Percentiles rank a stretch among this genome's conserved stretches.
These are phyloP conservation scores for Pandemis heparana DNA, from an alignment of 2,888 invertebrate species.

Conservation along the genomic window DNA sequence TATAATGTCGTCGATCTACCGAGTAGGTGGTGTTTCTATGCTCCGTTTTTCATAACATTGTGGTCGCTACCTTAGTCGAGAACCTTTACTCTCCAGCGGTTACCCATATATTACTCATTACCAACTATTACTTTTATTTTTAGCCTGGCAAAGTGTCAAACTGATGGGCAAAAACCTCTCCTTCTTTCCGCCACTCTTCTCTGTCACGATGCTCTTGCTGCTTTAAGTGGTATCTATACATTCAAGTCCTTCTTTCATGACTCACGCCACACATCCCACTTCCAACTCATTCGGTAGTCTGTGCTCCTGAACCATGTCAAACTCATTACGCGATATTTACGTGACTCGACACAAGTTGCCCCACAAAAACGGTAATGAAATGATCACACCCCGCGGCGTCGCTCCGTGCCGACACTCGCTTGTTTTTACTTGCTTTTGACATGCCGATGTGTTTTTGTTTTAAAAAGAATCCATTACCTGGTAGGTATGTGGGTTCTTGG, in stretches of 20 bases:
- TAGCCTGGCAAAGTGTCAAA: no score
- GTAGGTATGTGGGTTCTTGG: neutral
- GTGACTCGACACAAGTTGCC: slow-evolving; percentile 66
- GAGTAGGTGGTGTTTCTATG: no score
- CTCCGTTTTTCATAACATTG: no score
- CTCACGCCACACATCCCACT: neutral
- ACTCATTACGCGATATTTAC: slow-evolving; percentile 61
- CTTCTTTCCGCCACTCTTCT: no score
- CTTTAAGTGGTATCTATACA: no score
- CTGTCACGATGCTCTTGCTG: no score
- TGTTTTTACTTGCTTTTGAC: slow-evolving; percentile 35
- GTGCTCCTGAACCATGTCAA: slow-evolving; percentile 48
- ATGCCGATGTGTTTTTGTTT: slow-evolving; percentile 20
- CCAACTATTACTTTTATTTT: no score
- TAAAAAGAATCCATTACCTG: neutral
- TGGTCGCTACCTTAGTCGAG: no score
- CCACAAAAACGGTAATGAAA: slow-evolving; percentile 62
- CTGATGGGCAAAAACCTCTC: no score
- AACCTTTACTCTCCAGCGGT: no score
- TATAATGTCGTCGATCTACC: no score
- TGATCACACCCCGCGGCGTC: slow-evolving; percentile 55
- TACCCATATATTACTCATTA: no score
- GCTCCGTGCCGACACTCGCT: slow-evolving; percentile 14
- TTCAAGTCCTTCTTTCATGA: neutral
- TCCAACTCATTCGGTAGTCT: slow-evolving; percentile 36